Base-by-base conservation (phyloP, 1,140 invertebrate species). In the Temnothorax curvispinosus region DNA sequence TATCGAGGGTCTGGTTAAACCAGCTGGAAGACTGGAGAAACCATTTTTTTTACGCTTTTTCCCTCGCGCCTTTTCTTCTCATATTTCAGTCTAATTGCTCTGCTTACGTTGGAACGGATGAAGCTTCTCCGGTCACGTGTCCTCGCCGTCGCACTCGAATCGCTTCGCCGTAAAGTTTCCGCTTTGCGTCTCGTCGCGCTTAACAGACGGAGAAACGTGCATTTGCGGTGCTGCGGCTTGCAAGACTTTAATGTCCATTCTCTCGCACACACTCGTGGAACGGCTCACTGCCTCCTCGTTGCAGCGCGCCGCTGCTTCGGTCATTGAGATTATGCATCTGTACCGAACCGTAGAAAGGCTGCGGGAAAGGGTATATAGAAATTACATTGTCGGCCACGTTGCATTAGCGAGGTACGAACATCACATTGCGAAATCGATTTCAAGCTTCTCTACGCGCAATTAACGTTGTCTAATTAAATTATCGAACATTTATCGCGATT, bases 21-120 rank as follows among this genome's bases (percentile, higher is more conserved):
- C 90, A 87, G 58, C 85, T 76, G 90, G 86, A 92, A 93, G 69
- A n/a, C 75, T 71, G 71, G 90, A 91, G 88, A 89, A 87, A 87
- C 85, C 89, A 89, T 92, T 92, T 92, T 93, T 93, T 93, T 94
- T 89, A 87, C 87, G 47, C 89, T 88, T 85, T 27, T 77, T 77
- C 58, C 11, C 71, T 75, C 89, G 27, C 84, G 71, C 41, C 35
- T 75, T 88, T 80, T 90, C 69, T 71, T 88, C 78, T 27, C 76
- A 47, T 56, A 77, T 82, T 88, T 77, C 82, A 72, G 89, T 88
- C 89, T 90, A 91, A 91, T 91, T 91, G 74, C 87, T 90, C 88
- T 88, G 89, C 87, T 88, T 87, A 88, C 82, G 84, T 67, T 58
- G 67, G 67, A 56, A 85, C 44, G 71, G 38, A 71, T 27, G 71